These are phyloP conservation scores for Litocranius walleri DNA, from an alignment of 2,113 vertebrate species.

Conservation along the genomic window DNA sequence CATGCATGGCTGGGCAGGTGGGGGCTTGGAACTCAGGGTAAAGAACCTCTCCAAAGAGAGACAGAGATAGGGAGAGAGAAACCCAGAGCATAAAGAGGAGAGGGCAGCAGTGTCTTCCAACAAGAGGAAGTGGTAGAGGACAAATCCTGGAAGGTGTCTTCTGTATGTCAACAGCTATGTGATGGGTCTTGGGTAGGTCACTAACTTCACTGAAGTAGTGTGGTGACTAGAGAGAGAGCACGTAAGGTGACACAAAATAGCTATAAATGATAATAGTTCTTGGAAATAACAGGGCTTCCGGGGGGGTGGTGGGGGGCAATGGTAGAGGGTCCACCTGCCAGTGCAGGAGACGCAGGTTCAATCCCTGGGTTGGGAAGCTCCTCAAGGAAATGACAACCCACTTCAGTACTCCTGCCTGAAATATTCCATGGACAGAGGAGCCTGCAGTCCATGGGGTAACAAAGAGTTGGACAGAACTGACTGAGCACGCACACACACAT, in stretches of 20 bases:
- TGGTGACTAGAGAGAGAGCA: too few species aligned
- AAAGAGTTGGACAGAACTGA: background rate
- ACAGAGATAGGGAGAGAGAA: background rate
- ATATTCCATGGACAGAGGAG: background rate
- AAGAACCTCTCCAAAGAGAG: background rate
- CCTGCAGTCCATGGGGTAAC: background rate
- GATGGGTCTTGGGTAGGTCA: background rate
- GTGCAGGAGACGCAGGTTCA: background rate
- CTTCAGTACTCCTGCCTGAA: background rate
- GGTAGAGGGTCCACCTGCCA: background rate
- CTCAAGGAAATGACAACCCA: background rate
- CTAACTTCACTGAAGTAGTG: too few species aligned
- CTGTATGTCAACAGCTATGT: background rate
- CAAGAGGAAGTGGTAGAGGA: background rate
- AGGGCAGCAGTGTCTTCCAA: background rate
- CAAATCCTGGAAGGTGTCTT: background rate
- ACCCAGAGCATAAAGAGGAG: background rate
- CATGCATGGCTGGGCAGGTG: background rate
- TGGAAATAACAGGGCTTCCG: background rate
- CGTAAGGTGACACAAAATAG: background rate
- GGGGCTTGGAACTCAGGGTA: background rate
- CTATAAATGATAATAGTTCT: background rate
- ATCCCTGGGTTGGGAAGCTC: background rate
- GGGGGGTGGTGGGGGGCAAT: background rate
- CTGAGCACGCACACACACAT: accelerated